Percentiles rank a stretch among this genome's conserved stretches.
phyloP scores from a whole-genome alignment of 2,797 vertebrate genomes.

The Xiphorhynchus erythropygius region DNA sequence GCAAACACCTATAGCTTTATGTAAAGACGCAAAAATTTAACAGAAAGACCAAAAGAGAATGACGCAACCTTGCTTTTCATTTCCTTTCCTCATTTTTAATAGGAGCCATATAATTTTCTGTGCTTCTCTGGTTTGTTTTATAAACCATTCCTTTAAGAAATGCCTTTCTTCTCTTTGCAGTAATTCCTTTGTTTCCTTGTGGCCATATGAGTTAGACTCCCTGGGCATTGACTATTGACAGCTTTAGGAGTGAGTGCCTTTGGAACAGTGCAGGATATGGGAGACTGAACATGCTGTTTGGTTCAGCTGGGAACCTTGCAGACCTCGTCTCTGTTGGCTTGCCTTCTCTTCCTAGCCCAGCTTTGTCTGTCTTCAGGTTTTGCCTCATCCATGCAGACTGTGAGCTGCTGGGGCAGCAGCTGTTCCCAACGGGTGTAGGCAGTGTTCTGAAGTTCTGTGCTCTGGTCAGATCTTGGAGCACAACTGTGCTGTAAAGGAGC shows the following conservation, averaged over 20 bases:
- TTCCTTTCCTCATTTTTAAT: not conserved
- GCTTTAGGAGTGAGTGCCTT: not conserved
- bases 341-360: not conserved
- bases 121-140: not conserved
- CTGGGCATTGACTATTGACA: accelerated
- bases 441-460: not conserved
- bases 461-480: accelerated
- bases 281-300: accelerated
- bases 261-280: not conserved
- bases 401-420: not conserved
- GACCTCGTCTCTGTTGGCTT: not conserved
- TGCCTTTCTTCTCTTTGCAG: not conserved
- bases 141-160: not conserved
- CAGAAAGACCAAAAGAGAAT: not conserved
- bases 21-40: not conserved
- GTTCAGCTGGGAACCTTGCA: not conserved
- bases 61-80: not conserved
- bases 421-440: accelerated
- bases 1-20: not conserved
- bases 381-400: not conserved
- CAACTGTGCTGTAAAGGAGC: not conserved
- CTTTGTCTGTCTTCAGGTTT: accelerated
- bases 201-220: not conserved
- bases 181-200: not conserved
- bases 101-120: not conserved